Conservation (phyloP, 64 coral and sea anemone genomes). For the Montipora efflorescens region DNA sequence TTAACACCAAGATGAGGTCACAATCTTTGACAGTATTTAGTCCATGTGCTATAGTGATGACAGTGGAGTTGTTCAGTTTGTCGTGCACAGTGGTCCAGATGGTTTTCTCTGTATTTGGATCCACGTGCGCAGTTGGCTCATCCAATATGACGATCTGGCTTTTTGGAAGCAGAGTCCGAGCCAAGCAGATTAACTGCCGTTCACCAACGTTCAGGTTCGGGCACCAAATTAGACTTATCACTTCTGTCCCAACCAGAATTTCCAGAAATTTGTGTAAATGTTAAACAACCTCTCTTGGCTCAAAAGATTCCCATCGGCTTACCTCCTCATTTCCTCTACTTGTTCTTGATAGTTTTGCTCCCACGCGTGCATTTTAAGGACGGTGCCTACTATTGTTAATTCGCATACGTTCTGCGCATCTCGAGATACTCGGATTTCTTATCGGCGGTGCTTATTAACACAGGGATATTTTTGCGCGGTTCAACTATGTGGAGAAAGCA, state of each 20-base stretch:
- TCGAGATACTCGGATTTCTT: too few species aligned
- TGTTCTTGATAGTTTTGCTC: conserved; percentile 27
- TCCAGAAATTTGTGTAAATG: too few species aligned
- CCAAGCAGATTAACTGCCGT: conserved; percentile 56
- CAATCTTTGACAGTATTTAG: conserved; percentile 22
- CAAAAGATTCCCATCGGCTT: neutral
- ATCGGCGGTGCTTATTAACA: too few species aligned
- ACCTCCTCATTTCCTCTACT: conserved; percentile 36
- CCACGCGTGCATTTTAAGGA: conserved; percentile 54
- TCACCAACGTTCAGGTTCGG: conserved; percentile 41
- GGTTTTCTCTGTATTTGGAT: conserved; percentile 38
- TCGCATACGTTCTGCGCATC: too few species aligned
- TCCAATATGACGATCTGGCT: conserved; percentile 62
- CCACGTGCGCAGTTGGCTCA: conserved; percentile 51
- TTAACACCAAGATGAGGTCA: conserved; percentile 49
- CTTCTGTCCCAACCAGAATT: too few species aligned
- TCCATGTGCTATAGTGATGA: conserved; percentile 59
- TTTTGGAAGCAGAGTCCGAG: conserved; percentile 31
- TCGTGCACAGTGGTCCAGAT: conserved; percentile 23
- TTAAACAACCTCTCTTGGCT: too few species aligned
- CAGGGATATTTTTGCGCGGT: too few species aligned
- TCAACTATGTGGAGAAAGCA: too few species aligned
- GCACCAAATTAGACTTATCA: too few species aligned
- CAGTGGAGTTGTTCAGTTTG: conserved; percentile 45
- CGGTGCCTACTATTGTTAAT: too few species aligned